These are phyloP conservation scores for Suricata suricatta DNA, from an alignment of 2,113 vertebrate genomes.

Conservation along the genomic window DNA sequence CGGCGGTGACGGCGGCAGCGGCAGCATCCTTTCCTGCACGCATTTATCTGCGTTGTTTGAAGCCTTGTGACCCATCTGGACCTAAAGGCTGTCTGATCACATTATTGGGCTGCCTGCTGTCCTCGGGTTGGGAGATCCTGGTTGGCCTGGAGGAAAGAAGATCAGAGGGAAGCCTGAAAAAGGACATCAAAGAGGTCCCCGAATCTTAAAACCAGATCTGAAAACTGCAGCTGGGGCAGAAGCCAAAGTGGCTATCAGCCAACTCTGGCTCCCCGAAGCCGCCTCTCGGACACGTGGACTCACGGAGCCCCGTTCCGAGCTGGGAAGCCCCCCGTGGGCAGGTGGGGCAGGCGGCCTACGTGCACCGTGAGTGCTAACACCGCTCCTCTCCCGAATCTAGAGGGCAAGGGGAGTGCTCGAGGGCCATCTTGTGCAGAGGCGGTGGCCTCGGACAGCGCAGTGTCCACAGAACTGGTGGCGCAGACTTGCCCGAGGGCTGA, in stretches of 20 bases:
- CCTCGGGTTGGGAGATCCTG: constrained; percentile 92
- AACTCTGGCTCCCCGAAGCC: neutral
- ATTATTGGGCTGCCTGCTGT: constrained; percentile 91
- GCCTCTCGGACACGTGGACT: neutral
- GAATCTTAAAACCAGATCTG: neutral
- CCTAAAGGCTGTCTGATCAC: constrained; percentile 94
- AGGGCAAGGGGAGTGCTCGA: neutral
- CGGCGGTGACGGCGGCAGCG: constrained; percentile 26
- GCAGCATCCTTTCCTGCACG: constrained; percentile 67
- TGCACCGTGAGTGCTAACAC: neutral
- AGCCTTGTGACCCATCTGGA: constrained; percentile 95
- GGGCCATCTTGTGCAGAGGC: neutral
- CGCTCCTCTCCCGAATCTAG: neutral
- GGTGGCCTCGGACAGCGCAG: neutral
- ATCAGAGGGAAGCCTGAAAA: constrained; percentile 36
- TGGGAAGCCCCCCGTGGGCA: neutral
- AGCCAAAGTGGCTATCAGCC: neutral
- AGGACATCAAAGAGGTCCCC: neutral
- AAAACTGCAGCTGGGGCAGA: neutral
- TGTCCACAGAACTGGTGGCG: neutral
- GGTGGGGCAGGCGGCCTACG: fast-evolving
- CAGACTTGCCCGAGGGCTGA: neutral
- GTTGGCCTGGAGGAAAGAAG: constrained; percentile 85
- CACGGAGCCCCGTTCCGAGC: neutral
- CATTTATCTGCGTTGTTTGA: constrained; percentile 96